phyloP scores from a whole-genome alignment of 2,113 vertebrate species.

The Sinocyclocheilus anshuiensis region DNA sequence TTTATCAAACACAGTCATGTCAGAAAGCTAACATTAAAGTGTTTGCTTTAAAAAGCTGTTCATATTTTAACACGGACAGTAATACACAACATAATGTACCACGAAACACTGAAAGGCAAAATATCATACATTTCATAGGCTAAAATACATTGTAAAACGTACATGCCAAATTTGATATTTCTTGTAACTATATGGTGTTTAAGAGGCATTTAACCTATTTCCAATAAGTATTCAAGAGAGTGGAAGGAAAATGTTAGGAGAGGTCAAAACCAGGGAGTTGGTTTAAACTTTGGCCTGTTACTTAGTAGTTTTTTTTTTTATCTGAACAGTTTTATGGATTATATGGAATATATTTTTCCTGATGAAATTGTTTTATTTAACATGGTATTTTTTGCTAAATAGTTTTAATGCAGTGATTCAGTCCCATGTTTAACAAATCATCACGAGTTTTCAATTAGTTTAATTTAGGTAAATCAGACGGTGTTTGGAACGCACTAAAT shows the following conservation, averaged over 20 bases:
- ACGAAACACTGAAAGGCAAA: not conserved
- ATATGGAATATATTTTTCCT: not conserved
- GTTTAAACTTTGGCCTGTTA: conserved; percentile 24
- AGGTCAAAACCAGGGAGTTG: conserved; percentile 19
- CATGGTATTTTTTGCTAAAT: not conserved
- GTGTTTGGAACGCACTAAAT: conserved; percentile 30
- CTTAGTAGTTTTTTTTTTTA: conserved; percentile 35
- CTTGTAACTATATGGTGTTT: not conserved
- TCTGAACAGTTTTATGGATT: conserved; percentile 32
- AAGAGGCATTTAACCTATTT: not conserved
- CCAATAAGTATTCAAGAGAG: not conserved
- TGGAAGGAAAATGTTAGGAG: not conserved
- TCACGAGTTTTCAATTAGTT: conserved; percentile 30
- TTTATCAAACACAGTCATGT: not conserved
- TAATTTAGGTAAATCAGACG: conserved; percentile 23
- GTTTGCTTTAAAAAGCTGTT: not conserved
- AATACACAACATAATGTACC: not conserved
- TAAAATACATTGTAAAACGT: not conserved
- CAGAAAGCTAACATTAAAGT: not conserved
- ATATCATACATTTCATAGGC: not conserved
- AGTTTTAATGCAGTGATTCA: not conserved
- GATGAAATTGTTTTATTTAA: not conserved
- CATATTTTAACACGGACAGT: not conserved
- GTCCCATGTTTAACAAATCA: not conserved
- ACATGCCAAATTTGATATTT: not conserved